Conservation (phyloP, 2,888 invertebrate species). For the Corythucha ciliata region DNA sequence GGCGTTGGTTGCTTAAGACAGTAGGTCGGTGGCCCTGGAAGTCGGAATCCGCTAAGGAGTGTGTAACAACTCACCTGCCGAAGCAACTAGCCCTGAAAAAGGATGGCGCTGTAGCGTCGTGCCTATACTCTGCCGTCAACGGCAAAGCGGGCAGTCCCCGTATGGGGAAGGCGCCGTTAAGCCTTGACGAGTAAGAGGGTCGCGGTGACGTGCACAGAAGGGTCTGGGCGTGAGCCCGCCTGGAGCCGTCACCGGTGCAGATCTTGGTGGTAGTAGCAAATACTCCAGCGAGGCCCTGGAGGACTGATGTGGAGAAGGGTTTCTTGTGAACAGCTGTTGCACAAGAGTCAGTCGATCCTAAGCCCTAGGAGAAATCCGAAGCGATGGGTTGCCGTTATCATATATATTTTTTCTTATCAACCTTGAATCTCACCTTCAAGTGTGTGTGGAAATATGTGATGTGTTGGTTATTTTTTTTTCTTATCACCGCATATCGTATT, state of each 20-base stretch:
- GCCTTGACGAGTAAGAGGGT: conserved; percentile 53
- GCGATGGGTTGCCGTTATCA: conserved; percentile 25
- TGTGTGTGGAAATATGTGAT: conserved; percentile 52
- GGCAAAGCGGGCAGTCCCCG: conserved; percentile 13
- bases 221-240: conserved; percentile 47
- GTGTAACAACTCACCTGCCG: conserved; percentile 43
- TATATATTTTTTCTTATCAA: conserved; percentile 45
- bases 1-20: conserved; percentile 56
- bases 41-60: conserved; percentile 55
- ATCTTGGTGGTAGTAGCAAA: conserved; percentile 56
- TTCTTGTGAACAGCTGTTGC: conserved; percentile 54
- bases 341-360: conserved; percentile 52
- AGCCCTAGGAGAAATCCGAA: conserved; percentile 39
- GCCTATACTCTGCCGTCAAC: conserved; percentile 45
- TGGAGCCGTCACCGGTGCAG: conserved; percentile 49
- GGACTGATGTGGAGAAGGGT: conserved; percentile 54
- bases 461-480: conserved; percentile 55
- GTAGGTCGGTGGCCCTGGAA: conserved; percentile 63
- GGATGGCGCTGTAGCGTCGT: conserved; percentile 52
- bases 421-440: conserved; percentile 57
- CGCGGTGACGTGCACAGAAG: conserved; percentile 48
- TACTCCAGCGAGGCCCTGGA: conserved; percentile 49
- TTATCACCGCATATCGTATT: too few relatives aligned
- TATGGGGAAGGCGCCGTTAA: conserved; percentile 37
- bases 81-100: conserved; percentile 54